These are phyloP conservation scores for Petrolisthes cinctipes DNA, from an alignment of 2,888 invertebrate species.

Conservation along the genomic window DNA sequence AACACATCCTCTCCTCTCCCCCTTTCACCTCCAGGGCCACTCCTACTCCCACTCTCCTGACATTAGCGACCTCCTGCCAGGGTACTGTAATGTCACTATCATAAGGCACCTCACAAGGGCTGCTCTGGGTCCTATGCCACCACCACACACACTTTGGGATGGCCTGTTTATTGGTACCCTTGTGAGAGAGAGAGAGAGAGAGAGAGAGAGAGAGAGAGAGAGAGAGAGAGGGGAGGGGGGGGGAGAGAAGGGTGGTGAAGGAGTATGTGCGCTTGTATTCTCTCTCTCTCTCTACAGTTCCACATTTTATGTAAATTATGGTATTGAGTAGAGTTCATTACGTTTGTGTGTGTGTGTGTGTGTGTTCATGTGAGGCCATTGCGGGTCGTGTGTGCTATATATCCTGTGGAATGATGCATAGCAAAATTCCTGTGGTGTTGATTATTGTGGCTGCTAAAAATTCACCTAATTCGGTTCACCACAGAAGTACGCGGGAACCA, in stretches of 20 bases:
- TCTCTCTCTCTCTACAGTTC: background rate
- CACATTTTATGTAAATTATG: background rate
- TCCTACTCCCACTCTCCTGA: background rate
- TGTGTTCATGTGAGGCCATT: too few relatives aligned
- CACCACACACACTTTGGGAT: background rate
- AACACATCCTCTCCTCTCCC: background rate
- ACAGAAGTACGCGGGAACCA: too few relatives aligned
- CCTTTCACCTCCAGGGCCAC: background rate
- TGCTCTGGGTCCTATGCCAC: too few relatives aligned
- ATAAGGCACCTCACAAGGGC: too few relatives aligned
- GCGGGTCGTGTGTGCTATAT: too few relatives aligned
- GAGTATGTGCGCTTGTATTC: background rate
- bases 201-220: background rate
- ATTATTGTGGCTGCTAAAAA: too few relatives aligned
- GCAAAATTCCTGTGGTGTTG: too few relatives aligned
- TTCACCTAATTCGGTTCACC: too few relatives aligned
- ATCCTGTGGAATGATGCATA: too few relatives aligned
- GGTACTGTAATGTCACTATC: background rate
- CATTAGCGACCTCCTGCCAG: background rate
- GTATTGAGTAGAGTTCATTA: background rate
- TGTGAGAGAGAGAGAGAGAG: background rate
- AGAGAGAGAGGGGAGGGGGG: background rate
- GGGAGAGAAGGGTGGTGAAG: background rate
- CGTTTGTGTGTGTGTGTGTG: too few relatives aligned
- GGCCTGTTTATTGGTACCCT: slow-evolving; percentile 4